phyloP scores from a whole-genome alignment of 92 coral and sea anemone species.

The Phymanthus crucifer region DNA sequence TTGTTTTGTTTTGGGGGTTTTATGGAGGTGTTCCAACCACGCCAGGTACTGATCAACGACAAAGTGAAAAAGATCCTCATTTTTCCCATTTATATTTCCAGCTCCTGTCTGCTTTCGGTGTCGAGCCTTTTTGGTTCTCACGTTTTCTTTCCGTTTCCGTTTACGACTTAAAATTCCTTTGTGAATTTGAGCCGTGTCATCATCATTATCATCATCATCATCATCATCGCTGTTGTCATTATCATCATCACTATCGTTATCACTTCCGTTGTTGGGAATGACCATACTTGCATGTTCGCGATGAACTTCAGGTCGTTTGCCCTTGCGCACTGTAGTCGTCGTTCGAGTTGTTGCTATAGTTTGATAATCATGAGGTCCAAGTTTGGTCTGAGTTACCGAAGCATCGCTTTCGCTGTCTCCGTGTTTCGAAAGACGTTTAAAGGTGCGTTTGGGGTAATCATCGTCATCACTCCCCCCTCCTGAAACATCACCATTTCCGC shows the following conservation, averaged over 20 bases:
- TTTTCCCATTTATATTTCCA: neutral
- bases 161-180: neutral
- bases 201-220: neutral
- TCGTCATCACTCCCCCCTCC: neutral
- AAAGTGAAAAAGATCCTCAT: neutral
- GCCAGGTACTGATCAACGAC: neutral
- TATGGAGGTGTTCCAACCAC: neutral
- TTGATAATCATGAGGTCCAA: neutral
- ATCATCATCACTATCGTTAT: neutral
- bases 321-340: neutral
- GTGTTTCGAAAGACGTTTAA: neutral
- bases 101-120: neutral
- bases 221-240: neutral
- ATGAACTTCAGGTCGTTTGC: neutral
- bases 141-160: neutral
- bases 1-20: neutral
- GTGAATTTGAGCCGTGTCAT: neutral
- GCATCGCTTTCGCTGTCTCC: neutral
- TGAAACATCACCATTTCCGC: neutral
- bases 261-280: neutral
- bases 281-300: neutral
- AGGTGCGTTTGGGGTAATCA: neutral
- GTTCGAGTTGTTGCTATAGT: neutral
- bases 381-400: neutral
- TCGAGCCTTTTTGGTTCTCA: neutral